phyloP scores from a whole-genome alignment of 2,888 invertebrate genomes.

The Campoletis raptor region DNA sequence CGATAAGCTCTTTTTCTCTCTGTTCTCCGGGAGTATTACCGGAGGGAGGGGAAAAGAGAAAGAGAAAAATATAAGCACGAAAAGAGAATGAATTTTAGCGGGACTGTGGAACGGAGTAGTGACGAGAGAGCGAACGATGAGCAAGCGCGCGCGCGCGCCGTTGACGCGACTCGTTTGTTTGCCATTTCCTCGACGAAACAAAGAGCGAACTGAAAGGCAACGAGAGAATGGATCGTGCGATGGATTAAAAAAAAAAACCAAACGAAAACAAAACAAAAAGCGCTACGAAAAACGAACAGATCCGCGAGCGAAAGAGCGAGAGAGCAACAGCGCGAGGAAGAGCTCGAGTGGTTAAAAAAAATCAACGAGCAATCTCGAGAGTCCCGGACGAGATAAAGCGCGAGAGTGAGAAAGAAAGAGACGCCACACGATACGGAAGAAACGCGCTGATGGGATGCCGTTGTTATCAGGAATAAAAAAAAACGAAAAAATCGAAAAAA shows the following conservation, averaged over 20 bases:
- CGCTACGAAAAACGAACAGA: conserved; percentile 44
- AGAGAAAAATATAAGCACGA: conserved; percentile 38
- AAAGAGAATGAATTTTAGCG: conserved; percentile 60
- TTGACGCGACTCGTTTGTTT: conserved; percentile 82
- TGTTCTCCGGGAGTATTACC: conserved; percentile 5
- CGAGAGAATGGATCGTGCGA: conserved; percentile 52
- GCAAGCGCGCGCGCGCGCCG: conserved; percentile 69
- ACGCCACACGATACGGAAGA: conserved; percentile 52
- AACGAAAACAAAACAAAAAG: neutral
- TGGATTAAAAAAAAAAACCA: conserved; percentile 39
- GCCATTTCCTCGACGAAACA: conserved; percentile 82
- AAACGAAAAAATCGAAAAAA: too few relatives aligned
- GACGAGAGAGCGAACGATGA: conserved; percentile 54
- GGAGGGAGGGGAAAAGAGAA: conserved; percentile 8
- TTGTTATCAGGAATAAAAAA: conserved; percentile 71
- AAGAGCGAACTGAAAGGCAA: conserved; percentile 62
- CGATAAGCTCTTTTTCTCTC: conserved; percentile 53
- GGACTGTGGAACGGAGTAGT: conserved; percentile 9
- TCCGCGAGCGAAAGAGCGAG: conserved; percentile 27
- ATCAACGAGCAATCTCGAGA: conserved; percentile 68
- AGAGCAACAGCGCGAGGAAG: conserved; percentile 39
- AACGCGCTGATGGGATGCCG: conserved; percentile 75
- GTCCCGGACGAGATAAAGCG: conserved; percentile 57
- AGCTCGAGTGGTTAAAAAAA: conserved; percentile 44
- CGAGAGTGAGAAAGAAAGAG: conserved; percentile 32